Evolutionary conservation across 1,140 invertebrate genomes (phyloP), one percentile per base, ranked within the genome.

Genomic region (Pseudobourletiella spinata): DNA sequence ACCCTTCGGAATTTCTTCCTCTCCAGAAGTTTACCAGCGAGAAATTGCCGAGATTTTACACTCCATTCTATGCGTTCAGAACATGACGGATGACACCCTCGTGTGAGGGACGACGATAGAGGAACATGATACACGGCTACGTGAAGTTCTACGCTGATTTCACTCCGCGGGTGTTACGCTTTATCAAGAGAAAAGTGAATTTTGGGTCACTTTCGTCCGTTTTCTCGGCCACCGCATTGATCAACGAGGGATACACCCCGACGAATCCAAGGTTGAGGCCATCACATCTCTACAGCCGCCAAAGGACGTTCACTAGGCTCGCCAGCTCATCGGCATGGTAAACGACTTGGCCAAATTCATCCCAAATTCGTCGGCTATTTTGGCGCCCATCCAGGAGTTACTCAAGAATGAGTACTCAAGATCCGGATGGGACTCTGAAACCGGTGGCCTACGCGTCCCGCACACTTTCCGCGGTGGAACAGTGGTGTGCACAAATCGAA

Each of bases 41-140:
- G 74, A 76, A 16, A 79, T 82, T 52, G 72, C 79, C 65, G 30
- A 72, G n/a, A 71, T 79, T 1, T 67, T 79, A 1, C 6, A 66
- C 43, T 75, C 69, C 4, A 78, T 75, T 58, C 54, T 25, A 48
- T 68, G 74, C 44, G 68, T 74, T 0, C 39, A 64, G 35, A 43
- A 69, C 18, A 81, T 79, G 62, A 58, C 82, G 0, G 81, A 83
- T 65, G 81, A 83, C 66, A 74, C 83, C 26, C 69, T 82, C 1
- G 68, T 82, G 3, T 77, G 71, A 30, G 76, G 72, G 0, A 59
- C 44, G n/a, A 55, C 20, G n/a, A 50, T 65, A 22, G 59, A 72
- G 15, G 62, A 75, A 64, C 76, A 77, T 58, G 39, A 58, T 1
- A 3, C 63, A 11, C 71, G 73, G 26, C 30, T 70, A 14, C 11